A percentile compares a stretch with the other conserved stretches of the same genome.
Conservation (phyloP, 2,113 vertebrate genomes). For the Chloebia gouldiae region DNA sequence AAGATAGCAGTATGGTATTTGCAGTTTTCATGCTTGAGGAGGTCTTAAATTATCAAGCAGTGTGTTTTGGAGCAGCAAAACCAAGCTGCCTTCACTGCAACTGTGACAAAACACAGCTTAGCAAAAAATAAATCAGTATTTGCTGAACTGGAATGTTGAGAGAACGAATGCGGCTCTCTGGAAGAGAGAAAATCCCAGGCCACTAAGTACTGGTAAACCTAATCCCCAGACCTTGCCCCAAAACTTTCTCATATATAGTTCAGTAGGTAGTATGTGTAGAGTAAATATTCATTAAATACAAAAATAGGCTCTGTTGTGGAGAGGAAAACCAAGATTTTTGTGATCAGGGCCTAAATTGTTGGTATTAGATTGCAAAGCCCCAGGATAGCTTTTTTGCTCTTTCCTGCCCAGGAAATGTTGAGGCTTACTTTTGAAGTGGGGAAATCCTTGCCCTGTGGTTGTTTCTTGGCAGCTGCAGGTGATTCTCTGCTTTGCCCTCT, state of each 20-base stretch:
- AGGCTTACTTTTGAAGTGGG: not conserved
- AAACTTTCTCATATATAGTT: not conserved
- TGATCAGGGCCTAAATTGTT: not conserved
- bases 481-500: not conserved
- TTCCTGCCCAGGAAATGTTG: not conserved
- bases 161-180: not conserved
- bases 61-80: not conserved
- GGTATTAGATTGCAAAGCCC: not conserved
- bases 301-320: not conserved
- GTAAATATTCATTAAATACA: not conserved
- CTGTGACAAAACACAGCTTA: not conserved
- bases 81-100: not conserved
- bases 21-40: not conserved
- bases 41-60: not conserved
- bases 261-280: not conserved
- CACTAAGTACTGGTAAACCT: not conserved
- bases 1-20: not conserved
- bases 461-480: not conserved
- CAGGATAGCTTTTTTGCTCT: not conserved
- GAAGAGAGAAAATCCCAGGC: not conserved
- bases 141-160: not conserved
- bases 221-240: not conserved
- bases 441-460: not conserved
- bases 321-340: not conserved
- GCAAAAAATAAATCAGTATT: not conserved